A percentile compares a stretch with the other conserved stretches of the same genome.
These are phyloP conservation scores for Tachystola acroxantha DNA, from an alignment of 2,888 invertebrate genomes.

Conservation along the genomic window DNA sequence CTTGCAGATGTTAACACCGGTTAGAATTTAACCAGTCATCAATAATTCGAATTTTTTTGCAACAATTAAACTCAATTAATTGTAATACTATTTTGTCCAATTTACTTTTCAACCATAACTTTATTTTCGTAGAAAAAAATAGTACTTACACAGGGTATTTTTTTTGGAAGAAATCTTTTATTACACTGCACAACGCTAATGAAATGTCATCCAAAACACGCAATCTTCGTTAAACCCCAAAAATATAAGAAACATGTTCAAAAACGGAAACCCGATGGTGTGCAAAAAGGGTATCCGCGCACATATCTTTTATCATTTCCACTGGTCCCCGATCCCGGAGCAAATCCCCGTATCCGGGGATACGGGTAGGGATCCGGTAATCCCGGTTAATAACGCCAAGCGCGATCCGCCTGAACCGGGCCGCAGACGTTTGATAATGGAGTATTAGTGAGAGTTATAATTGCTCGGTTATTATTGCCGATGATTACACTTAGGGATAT, in stretches of 20 bases:
- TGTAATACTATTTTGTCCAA: too few relatives aligned
- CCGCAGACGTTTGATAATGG: slow-evolving; percentile 59
- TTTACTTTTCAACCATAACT: too few relatives aligned
- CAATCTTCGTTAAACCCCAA: too few relatives aligned
- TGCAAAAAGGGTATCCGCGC: slow-evolving; percentile 30
- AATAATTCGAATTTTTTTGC: too few relatives aligned
- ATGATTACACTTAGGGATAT: slow-evolving; percentile 25
- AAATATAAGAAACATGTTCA: slow-evolving; percentile 6
- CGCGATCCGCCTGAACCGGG: slow-evolving; percentile 39
- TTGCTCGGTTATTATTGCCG: slow-evolving; percentile 53
- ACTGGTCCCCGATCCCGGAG: slow-evolving; percentile 64
- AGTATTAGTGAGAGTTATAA: slow-evolving; percentile 65
- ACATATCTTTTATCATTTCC: slow-evolving; percentile 73
- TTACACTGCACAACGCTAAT: too few relatives aligned
- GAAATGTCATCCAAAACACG: too few relatives aligned
- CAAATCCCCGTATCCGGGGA: slow-evolving; percentile 75
- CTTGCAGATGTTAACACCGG: too few relatives aligned
- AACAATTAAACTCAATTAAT: too few relatives aligned
- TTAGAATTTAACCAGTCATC: too few relatives aligned
- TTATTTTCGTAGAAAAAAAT: too few relatives aligned
- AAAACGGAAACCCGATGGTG: slow-evolving; percentile 20
- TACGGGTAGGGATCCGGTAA: slow-evolving; percentile 57
- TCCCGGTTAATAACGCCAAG: slow-evolving; percentile 73
- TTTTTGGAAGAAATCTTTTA: too few relatives aligned
- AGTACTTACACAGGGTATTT: too few relatives aligned